These are phyloP conservation scores for Cryptops parisi DNA, from an alignment of 2,888 invertebrate species.

Conservation along the genomic window DNA sequence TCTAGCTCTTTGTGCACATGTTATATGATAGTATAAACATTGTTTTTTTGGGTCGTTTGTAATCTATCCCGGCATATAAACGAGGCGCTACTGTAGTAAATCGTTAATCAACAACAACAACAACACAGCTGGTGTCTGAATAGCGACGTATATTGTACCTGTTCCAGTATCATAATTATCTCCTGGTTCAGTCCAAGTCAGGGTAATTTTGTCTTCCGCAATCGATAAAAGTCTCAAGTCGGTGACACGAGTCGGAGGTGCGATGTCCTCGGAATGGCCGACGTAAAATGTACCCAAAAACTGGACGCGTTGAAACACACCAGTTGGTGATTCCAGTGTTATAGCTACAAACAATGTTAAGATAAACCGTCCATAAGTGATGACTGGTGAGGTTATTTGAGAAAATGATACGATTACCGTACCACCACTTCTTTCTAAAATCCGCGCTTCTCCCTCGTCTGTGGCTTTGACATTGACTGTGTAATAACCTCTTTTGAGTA, in stretches of 20 bases:
- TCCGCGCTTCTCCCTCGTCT: not conserved
- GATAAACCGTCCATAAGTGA: not conserved
- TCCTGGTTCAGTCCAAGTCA: constrained; percentile 46
- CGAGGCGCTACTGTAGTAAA: too few relatives aligned
- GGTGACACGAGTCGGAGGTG: constrained; percentile 39
- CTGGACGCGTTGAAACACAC: constrained; percentile 40
- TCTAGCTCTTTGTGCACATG: too few relatives aligned
- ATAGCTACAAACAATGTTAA: not conserved
- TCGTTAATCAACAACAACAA: too few relatives aligned
- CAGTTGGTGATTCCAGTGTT: constrained; percentile 21
- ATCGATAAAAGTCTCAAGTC: constrained; percentile 38
- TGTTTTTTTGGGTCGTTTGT: too few relatives aligned
- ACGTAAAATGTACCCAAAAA: constrained; percentile 37
- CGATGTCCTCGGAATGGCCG: constrained; percentile 23
- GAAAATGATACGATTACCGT: not conserved
- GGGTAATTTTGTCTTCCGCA: constrained; percentile 33
- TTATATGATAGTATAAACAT: too few relatives aligned
- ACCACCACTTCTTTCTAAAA: not conserved
- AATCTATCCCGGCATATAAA: too few relatives aligned
- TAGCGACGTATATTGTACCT: constrained; percentile 22
- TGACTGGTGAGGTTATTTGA: not conserved
- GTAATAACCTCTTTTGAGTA: constrained; percentile 1
- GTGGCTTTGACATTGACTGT: not conserved
- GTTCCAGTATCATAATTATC: constrained; percentile 29
- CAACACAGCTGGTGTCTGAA: too few relatives aligned